Conservation (phyloP, 2,888 invertebrate genomes). For the Drosophila maculinotata region DNA sequence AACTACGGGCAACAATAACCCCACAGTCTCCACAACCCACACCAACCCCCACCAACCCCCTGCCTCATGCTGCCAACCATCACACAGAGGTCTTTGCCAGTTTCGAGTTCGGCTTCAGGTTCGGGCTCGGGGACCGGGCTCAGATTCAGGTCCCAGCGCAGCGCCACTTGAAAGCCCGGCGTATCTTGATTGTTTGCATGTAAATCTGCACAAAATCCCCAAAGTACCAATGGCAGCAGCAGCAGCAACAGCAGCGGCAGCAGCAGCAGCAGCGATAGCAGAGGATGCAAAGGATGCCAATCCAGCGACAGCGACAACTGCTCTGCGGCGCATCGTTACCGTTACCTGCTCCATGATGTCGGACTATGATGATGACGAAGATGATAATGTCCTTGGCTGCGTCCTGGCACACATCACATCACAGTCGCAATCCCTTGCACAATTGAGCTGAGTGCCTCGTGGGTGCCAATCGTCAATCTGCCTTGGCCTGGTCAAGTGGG, state of each 20-base stretch:
- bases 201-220: conserved; percentile 81
- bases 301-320: conserved; percentile 39
- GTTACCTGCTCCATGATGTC: conserved; percentile 27
- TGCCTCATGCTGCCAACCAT: neutral
- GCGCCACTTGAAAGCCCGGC: conserved; percentile 75
- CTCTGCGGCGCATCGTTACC: conserved; percentile 43
- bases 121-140: conserved; percentile 6
- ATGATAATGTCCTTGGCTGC: conserved; percentile 52
- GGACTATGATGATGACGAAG: conserved; percentile 21
- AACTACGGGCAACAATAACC: conserved; percentile 43
- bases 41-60: neutral
- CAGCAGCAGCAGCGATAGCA: no score
- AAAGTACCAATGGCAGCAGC: conserved; percentile 72
- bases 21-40: conserved; percentile 4
- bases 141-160: conserved; percentile 66
- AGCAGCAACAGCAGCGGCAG: no score
- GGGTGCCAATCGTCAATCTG: conserved; percentile 61
- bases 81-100: no score
- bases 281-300: conserved; percentile 49
- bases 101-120: conserved; percentile 3
- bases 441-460: conserved; percentile 69
- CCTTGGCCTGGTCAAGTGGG: conserved; percentile 46
- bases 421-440: conserved; percentile 67
- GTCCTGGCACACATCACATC: conserved; percentile 31
- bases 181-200: conserved; percentile 81